Conservation (phyloP, 2,797 vertebrate species). For the Lagothrix lagotricha region DNA sequence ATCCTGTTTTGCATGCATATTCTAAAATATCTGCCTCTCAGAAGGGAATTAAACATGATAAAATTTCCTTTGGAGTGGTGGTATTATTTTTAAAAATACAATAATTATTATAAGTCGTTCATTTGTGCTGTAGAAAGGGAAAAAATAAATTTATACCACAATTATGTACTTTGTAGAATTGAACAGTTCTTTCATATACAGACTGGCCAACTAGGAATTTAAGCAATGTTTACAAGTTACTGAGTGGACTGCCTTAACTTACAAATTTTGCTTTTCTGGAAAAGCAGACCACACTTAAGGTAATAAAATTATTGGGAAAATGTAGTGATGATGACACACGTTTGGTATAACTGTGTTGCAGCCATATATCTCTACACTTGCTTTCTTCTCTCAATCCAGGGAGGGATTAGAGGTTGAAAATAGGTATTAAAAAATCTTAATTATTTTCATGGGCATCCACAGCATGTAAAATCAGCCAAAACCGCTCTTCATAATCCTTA, state of each 20-base stretch:
- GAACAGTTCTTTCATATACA: neutral
- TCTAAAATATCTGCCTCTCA: constrained; percentile 9
- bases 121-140: neutral
- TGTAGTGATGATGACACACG: neutral
- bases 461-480: neutral
- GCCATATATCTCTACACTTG: neutral
- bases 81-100: neutral
- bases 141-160: constrained; percentile 50
- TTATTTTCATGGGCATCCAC: neutral
- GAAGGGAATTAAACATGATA: neutral
- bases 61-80: neutral
- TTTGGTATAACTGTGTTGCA: neutral
- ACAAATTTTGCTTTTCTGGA: constrained; percentile 39
- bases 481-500: neutral
- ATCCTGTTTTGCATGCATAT: neutral
- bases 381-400: neutral
- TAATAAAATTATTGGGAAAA: constrained; percentile 45
- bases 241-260: neutral
- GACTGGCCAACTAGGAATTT: neutral
- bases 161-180: constrained; percentile 19
- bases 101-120: constrained; percentile 46
- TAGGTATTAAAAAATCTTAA: neutral
- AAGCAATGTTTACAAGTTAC: constrained; percentile 40
- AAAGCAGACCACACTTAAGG: constrained; percentile 7
- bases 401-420: neutral